These are phyloP conservation scores for Phalanger gymnotis DNA, from an alignment of 2,797 vertebrate genomes.

Conservation along the genomic window DNA sequence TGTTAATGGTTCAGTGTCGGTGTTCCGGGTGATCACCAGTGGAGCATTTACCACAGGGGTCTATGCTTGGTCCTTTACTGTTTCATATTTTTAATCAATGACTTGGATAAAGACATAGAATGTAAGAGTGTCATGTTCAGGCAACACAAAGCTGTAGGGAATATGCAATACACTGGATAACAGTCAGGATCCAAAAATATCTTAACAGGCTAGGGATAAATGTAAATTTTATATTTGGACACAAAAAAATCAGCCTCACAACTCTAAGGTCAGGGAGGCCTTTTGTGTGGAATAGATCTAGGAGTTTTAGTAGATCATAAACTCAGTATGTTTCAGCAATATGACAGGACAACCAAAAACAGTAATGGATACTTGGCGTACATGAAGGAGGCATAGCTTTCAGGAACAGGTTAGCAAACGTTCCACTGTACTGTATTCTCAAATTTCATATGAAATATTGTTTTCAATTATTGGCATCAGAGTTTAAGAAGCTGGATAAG, in stretches of 20 bases:
- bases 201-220: background rate
- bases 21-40: background rate
- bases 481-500: background rate
- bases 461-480: background rate
- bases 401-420: background rate
- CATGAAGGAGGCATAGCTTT: background rate
- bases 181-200: background rate
- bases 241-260: background rate
- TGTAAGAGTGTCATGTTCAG: background rate
- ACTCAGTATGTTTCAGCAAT: background rate
- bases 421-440: background rate
- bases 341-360: background rate
- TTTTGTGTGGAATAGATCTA: background rate
- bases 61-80: background rate
- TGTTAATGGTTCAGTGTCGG: background rate
- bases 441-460: background rate
- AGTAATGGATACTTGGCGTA: background rate
- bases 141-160: background rate
- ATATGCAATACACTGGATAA: background rate
- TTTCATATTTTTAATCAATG: background rate
- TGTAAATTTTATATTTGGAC: background rate
- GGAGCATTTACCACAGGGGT: too few relatives aligned
- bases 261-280: background rate
- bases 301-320: background rate
- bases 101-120: background rate